Evolutionary conservation across 1,140 invertebrate species (phyloP).

Genomic region (Drosophila mayri): DNA sequence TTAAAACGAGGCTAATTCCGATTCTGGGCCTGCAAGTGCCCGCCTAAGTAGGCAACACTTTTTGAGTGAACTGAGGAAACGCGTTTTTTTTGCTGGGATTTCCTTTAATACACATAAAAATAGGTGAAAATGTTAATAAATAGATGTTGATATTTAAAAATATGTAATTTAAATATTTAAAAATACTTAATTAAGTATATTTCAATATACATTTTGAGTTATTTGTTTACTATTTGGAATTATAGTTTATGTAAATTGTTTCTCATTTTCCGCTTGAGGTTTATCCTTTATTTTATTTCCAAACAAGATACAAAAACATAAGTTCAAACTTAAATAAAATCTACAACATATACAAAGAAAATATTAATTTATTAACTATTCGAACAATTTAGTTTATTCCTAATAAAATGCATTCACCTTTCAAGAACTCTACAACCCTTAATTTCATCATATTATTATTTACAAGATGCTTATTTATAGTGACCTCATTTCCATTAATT

Average conservation of each 20-base stretch:
- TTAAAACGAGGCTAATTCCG: conserved; percentile 71
- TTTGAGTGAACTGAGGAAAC: not conserved
- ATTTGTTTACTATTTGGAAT: not conserved
- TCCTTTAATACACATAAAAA: too few relatives aligned
- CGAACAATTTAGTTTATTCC: not conserved
- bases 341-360: not conserved
- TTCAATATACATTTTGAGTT: not conserved
- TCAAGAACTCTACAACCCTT: not conserved
- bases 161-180: not conserved
- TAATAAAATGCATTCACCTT: not conserved
- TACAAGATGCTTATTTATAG: too few relatives aligned
- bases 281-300: too few relatives aligned
- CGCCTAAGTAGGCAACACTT: conserved; percentile 61
- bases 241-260: not conserved
- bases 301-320: too few relatives aligned
- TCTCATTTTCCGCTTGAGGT: not conserved
- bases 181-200: not conserved
- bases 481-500: not conserved
- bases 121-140: not conserved
- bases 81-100: not conserved
- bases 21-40: conserved; percentile 29
- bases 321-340: not conserved
- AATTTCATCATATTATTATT: not conserved
- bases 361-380: not conserved
- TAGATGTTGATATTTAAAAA: not conserved